These are phyloP conservation scores for Arge pagana DNA, from an alignment of 2,888 invertebrate genomes.

Conservation along the genomic window DNA sequence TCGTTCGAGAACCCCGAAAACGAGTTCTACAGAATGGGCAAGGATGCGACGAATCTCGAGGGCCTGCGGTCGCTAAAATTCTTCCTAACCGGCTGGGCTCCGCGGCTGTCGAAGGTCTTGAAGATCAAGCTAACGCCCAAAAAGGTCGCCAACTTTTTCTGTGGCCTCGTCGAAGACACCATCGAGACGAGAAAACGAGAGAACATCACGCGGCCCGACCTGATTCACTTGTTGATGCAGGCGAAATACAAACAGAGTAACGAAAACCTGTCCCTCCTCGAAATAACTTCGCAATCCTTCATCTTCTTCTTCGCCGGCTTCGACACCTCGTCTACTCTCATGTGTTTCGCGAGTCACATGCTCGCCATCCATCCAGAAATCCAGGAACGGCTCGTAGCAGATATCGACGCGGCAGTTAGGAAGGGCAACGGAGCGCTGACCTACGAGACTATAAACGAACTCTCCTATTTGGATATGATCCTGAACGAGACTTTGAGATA, in stretches of 20 bases:
- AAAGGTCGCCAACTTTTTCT: conserved; percentile 5
- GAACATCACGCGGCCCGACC: conserved; percentile 60
- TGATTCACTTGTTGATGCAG: conserved; percentile 62
- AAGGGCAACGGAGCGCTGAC: conserved; percentile 23
- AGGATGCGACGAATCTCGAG: conserved; percentile 56
- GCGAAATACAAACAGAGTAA: conserved; percentile 30
- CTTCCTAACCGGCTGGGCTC: conserved; percentile 1
- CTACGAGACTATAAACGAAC: conserved; percentile 26
- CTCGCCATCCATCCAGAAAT: conserved; percentile 49
- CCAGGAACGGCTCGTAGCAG: conserved; percentile 52
- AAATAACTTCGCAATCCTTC: conserved; percentile 57
- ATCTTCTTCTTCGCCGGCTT: conserved; percentile 36
- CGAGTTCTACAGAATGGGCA: conserved; percentile 63
- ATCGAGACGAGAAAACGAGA: conserved; percentile 58
- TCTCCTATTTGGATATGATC: conserved; percentile 32
- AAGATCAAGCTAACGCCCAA: neutral
- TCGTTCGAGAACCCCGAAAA: conserved; percentile 62
- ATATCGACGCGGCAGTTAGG: conserved; percentile 36
- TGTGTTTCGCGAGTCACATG: conserved; percentile 30
- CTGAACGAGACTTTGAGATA: conserved; percentile 59
- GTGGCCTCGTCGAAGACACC: conserved; percentile 43
- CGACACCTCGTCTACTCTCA: conserved; percentile 31
- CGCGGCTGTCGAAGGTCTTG: neutral
- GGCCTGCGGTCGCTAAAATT: conserved; percentile 35
- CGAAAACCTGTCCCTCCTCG: conserved; percentile 31